Percentiles rank a stretch among this genome's conserved stretches.
These are phyloP conservation scores for Craniophora ligustri DNA, from an alignment of 2,888 invertebrate genomes.

Conservation along the genomic window DNA sequence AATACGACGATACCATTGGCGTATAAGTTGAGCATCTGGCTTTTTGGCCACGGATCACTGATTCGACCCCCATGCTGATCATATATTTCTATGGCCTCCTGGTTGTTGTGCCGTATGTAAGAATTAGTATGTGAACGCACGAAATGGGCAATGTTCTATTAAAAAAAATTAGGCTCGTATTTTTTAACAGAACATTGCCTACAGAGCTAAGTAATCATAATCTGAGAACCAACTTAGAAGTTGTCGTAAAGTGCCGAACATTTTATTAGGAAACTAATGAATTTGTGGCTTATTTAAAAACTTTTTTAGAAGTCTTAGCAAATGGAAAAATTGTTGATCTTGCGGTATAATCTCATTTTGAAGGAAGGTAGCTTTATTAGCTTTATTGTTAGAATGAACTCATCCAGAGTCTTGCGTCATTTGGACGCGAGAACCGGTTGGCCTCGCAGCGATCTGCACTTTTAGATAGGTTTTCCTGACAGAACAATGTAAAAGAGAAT, in stretches of 20 bases:
- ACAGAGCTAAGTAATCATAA: no score
- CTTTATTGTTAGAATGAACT: conserved; percentile 74
- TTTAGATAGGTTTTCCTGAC: conserved; percentile 48
- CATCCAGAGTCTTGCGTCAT: conserved; percentile 76
- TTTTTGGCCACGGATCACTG: no score
- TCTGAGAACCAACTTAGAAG: conserved; percentile 12
- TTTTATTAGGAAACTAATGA: conserved; percentile 1
- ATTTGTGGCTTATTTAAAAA: neutral
- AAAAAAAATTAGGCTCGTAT: no score
- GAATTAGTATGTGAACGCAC: no score
- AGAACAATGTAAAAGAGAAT: conserved; percentile 31
- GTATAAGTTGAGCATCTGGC: no score
- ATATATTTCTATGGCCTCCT: no score
- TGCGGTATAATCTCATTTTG: conserved; percentile 1
- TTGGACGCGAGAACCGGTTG: conserved; percentile 57
- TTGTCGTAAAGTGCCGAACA: conserved; percentile 11
- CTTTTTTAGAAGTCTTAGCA: neutral
- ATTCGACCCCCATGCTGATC: no score
- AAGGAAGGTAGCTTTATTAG: conserved; percentile 53
- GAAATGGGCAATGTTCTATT: no score
- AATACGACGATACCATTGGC: no score
- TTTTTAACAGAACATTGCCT: no score
- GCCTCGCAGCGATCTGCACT: conserved; percentile 66
- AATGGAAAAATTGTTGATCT: neutral
- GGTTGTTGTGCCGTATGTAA: no score